These are phyloP conservation scores for Drosophila suzukii DNA, from an alignment of 1,140 invertebrate species.

Conservation along the genomic window DNA sequence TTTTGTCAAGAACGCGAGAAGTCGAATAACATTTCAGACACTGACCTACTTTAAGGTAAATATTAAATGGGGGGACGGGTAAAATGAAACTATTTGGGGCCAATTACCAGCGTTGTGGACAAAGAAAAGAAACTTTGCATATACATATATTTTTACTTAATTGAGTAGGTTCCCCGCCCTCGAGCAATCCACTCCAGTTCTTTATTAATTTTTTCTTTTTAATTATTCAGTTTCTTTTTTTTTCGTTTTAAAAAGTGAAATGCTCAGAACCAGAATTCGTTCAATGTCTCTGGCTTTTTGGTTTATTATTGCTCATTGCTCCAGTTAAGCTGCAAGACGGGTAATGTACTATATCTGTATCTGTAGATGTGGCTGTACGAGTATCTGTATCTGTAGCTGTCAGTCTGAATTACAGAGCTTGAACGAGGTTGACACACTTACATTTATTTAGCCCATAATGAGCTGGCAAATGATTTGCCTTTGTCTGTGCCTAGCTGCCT, in stretches of 20 bases:
- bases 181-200: constrained; percentile 17
- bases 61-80: constrained; percentile 25
- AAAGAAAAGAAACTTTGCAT: constrained; percentile 52
- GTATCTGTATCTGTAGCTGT: constrained; percentile 35
- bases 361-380: constrained; percentile 1
- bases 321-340: constrained; percentile 59
- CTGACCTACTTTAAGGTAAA: constrained; percentile 62
- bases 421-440: constrained; percentile 67
- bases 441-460: constrained; percentile 67
- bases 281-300: constrained; percentile 47
- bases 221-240: constrained; percentile 19
- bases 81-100: constrained; percentile 41
- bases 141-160: constrained; percentile 33
- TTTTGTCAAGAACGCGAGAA: constrained; percentile 58
- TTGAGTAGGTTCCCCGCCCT: constrained; percentile 18
- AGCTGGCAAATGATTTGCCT: constrained; percentile 37
- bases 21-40: constrained; percentile 51
- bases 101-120: constrained; percentile 39
- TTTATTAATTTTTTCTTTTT: constrained; percentile 39
- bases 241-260: constrained; percentile 62
- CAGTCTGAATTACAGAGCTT: constrained; percentile 47
- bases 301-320: constrained; percentile 66
- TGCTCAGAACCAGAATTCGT: constrained; percentile 64
- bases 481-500: constrained; percentile 18
- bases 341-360: constrained; percentile 30